Evolutionary conservation across 2,888 invertebrate genomes (phyloP), one percentile per base, ranked within the genome.

Genomic region (Eupithecia exiguata): DNA sequence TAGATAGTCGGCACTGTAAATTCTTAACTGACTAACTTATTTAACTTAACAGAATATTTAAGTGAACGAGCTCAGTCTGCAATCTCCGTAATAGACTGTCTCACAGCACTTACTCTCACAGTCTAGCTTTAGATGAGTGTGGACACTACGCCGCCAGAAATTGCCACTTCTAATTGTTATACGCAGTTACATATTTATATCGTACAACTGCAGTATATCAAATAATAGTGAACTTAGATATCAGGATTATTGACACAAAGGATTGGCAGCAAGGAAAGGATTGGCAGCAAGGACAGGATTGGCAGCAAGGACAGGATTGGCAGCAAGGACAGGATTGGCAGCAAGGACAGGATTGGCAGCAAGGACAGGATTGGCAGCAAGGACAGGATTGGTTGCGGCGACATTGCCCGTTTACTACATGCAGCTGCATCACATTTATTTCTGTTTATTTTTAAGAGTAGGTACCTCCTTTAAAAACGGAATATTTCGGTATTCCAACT

Each of bases 51-150:
- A 62, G 62, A 62, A 21, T 70, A 25, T 65, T 5, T 63, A 70
- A 70, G 49, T 53, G 63, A 16, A 49, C 25, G n/a, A 66, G 40
- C 40, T 43, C n/a, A 25, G 49, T 68, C 68, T 70, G 76, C 74
- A 76, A 77, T 80, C 72, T 78, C 78, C 78, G 76, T 77, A 78
- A 80, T 79, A 78, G 78, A 73, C 72, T 76, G 74, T 79, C 80
- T 77, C 79, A 53, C 49, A 53, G n/a, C 72, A 72, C 58, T 25
- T 58, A 46, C 75, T 53, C 69, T 58, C 77, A 77, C 77, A 35
- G 35, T 16, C 35, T 7, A 62, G 35, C 58, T 25, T 3, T 14
- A 12, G 25, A 25, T 25, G 4, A 53, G 53, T 21, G 14, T 25
- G 58, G 5, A 58, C 62, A 62, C 35, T 7, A 7, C 18, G 62